These are phyloP conservation scores for Chloroclysta siterata DNA, from an alignment of 2,888 invertebrate species.

Conservation along the genomic window DNA sequence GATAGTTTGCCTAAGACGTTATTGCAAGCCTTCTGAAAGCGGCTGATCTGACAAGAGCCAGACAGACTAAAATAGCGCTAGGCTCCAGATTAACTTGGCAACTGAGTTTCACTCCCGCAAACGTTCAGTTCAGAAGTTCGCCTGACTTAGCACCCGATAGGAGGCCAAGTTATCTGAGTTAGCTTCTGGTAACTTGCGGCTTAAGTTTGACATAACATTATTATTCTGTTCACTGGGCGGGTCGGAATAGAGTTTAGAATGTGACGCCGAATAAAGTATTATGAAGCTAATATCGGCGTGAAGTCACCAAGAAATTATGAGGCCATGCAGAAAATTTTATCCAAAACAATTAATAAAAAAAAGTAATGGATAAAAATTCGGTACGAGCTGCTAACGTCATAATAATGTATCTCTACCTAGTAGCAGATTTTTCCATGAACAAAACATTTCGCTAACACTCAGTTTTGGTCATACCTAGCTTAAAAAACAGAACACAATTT, in stretches of 20 bases:
- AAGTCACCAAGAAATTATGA: not conserved
- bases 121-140: constrained; percentile 70
- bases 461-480: too few species aligned
- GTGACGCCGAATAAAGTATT: not conserved
- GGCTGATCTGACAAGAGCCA: constrained; percentile 28
- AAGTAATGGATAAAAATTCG: too few species aligned
- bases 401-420: too few species aligned
- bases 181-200: constrained; percentile 67
- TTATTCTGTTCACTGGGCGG: constrained; percentile 53
- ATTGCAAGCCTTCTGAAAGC: constrained; percentile 7
- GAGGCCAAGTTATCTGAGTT: constrained; percentile 73
- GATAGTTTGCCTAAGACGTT: not conserved
- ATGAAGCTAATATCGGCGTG: not conserved
- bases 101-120: constrained; percentile 67
- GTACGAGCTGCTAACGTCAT: too few species aligned
- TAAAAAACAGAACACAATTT: not conserved
- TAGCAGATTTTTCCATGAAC: too few species aligned
- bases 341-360: too few species aligned
- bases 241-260: constrained; percentile 33
- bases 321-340: too few species aligned
- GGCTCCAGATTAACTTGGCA: constrained; percentile 55
- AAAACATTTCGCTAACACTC: too few species aligned
- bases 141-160: constrained; percentile 78
- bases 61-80: constrained; percentile 36
- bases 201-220: constrained; percentile 73